phyloP scores from a whole-genome alignment of 1,140 invertebrate species.

The Helicoverpa zea region DNA sequence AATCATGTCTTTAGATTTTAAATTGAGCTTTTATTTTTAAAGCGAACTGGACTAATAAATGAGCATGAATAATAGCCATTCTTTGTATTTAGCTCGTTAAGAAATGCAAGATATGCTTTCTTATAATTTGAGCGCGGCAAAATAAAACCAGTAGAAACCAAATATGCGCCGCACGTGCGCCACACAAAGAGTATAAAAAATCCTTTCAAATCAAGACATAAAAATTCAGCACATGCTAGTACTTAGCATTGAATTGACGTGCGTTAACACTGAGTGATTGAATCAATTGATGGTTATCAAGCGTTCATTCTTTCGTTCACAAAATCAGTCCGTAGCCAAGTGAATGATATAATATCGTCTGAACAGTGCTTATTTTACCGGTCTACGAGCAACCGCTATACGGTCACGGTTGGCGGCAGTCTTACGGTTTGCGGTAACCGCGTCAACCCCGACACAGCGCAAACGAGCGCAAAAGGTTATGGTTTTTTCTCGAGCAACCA shows the following conservation, averaged over 20 bases:
- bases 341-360: background rate
- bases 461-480: slow-evolving; percentile 26
- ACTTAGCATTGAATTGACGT: slow-evolving; percentile 18
- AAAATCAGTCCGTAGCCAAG: background rate
- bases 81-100: too few relatives aligned
- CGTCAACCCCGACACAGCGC: slow-evolving; percentile 6
- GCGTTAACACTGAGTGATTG: slow-evolving; percentile 21
- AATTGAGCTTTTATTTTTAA: too few relatives aligned
- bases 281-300: slow-evolving; percentile 35
- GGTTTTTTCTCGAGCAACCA: slow-evolving; percentile 31
- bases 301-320: slow-evolving; percentile 14
- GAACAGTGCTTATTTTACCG: slow-evolving; percentile 45
- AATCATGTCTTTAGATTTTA: too few relatives aligned
- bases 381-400: slow-evolving; percentile 54
- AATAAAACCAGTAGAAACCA: background rate
- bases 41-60: too few relatives aligned
- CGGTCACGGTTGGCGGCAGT: slow-evolving; percentile 57
- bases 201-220: slow-evolving; percentile 20
- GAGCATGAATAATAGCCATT: too few relatives aligned
- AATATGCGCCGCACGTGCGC: background rate
- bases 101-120: background rate
- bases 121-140: background rate
- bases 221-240: slow-evolving; percentile 8
- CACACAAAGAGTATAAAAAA: background rate
- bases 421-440: slow-evolving; percentile 58